Conservation (phyloP, 2,797 vertebrate genomes). For the Lophius americanus region DNA sequence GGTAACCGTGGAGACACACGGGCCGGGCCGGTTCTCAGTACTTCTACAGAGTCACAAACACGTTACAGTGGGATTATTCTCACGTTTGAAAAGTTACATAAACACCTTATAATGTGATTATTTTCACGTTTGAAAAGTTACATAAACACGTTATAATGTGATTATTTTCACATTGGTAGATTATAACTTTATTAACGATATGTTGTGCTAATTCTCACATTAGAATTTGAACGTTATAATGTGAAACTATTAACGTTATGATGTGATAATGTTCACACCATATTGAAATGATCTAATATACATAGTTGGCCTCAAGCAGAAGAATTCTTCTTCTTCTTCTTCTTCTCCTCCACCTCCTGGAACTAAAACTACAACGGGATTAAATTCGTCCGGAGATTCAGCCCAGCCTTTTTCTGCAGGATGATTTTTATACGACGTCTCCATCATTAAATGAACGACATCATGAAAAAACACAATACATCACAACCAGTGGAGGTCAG, state of each 20-base stretch:
- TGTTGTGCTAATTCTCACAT: too few relatives aligned
- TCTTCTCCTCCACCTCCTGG: too few relatives aligned
- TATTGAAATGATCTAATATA: too few relatives aligned
- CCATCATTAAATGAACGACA: background rate
- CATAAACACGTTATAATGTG: slow-evolving; percentile 35
- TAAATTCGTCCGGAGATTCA: too few relatives aligned
- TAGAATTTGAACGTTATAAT: too few relatives aligned
- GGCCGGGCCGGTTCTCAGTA: background rate
- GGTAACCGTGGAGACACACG: slow-evolving; percentile 32
- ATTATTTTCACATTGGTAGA: background rate
- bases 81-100: background rate
- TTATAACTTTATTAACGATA: too few relatives aligned
- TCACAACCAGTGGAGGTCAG: background rate
- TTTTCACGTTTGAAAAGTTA: fast-evolving
- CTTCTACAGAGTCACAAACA: background rate
- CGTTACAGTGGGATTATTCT: background rate
- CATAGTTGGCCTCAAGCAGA: too few relatives aligned
- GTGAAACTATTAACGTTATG: too few relatives aligned
- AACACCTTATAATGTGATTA: slow-evolving; percentile 24
- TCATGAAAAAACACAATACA: background rate
- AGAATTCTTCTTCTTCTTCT: too few relatives aligned
- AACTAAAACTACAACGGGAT: too few relatives aligned
- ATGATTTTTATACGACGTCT: background rate
- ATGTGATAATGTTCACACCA: too few relatives aligned
- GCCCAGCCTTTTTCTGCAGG: slow-evolving; percentile 26